These are phyloP conservation scores for Neodon shergylaensis DNA, from an alignment of 2,113 vertebrate genomes.

Conservation along the genomic window DNA sequence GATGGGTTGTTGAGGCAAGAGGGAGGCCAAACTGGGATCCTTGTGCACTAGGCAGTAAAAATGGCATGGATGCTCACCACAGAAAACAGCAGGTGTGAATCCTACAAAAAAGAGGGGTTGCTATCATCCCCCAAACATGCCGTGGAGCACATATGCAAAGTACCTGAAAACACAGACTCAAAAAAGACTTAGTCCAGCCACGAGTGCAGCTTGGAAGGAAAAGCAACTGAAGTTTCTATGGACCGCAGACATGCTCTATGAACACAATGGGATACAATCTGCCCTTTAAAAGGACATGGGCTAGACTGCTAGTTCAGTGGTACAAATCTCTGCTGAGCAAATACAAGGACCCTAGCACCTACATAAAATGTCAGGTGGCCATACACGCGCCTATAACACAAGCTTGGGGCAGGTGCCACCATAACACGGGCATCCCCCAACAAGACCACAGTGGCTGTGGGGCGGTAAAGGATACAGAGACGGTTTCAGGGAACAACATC, in stretches of 20 bases:
- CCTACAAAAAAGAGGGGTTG: not conserved
- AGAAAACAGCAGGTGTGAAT: not conserved
- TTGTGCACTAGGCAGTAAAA: not conserved
- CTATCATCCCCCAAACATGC: not conserved
- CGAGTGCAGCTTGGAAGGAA: rapidly evolving
- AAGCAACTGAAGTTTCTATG: not conserved
- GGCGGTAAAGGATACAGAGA: not conserved
- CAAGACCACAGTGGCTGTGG: not conserved
- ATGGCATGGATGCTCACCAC: rapidly evolving
- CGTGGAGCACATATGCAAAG: not conserved
- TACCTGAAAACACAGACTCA: not conserved
- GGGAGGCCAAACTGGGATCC: not conserved
- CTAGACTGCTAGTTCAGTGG: not conserved
- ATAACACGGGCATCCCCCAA: not conserved
- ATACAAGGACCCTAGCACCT: not conserved
- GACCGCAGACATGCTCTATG: not conserved
- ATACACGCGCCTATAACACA: not conserved
- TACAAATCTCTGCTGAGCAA: not conserved
- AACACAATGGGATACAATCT: not conserved
- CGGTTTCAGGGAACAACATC: not conserved
- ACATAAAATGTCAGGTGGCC: not conserved
- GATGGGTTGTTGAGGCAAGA: too few species aligned
- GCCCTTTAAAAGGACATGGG: not conserved
- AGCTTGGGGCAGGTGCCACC: not conserved
- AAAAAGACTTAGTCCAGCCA: not conserved